These are phyloP conservation scores for Drosophila tanythrix DNA, from an alignment of 2,888 invertebrate genomes.

Conservation along the genomic window DNA sequence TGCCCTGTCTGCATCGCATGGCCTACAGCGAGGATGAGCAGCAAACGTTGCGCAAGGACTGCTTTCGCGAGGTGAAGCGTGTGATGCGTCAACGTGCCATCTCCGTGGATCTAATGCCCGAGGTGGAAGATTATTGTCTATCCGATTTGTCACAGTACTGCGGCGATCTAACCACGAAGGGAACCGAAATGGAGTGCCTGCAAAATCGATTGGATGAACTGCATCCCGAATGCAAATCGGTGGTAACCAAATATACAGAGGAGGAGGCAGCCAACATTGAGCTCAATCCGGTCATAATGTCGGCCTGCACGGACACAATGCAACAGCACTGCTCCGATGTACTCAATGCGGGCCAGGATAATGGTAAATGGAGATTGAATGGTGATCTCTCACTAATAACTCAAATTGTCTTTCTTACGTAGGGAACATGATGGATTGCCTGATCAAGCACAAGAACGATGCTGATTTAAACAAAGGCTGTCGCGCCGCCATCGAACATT, in stretches of 20 bases:
- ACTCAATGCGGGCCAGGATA: slow-evolving; percentile 89
- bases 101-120: slow-evolving; percentile 96
- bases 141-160: slow-evolving; percentile 94
- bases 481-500: slow-evolving; percentile 97
- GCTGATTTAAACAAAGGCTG: slow-evolving; percentile 93
- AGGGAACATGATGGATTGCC: slow-evolving; percentile 96
- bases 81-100: slow-evolving; percentile 97
- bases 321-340: slow-evolving; percentile 90
- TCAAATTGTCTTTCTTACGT: background rate
- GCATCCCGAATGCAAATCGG: slow-evolving; percentile 88
- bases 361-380: slow-evolving; percentile 84
- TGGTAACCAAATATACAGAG: slow-evolving; percentile 94
- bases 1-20: slow-evolving; percentile 95
- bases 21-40: slow-evolving; percentile 86
- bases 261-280: slow-evolving; percentile 95
- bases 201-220: slow-evolving; percentile 93
- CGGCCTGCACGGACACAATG: slow-evolving; percentile 92
- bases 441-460: slow-evolving; percentile 96
- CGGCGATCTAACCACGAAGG: slow-evolving; percentile 92
- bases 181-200: slow-evolving; percentile 96
- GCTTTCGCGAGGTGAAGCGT: slow-evolving; percentile 91
- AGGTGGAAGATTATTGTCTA: slow-evolving; percentile 96
- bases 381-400: background rate
- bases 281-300: slow-evolving; percentile 94
- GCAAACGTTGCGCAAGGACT: slow-evolving; percentile 87